Evolutionary conservation across 1,140 invertebrate genomes (phyloP).

Genomic region (Eurytemora carolleeae): DNA sequence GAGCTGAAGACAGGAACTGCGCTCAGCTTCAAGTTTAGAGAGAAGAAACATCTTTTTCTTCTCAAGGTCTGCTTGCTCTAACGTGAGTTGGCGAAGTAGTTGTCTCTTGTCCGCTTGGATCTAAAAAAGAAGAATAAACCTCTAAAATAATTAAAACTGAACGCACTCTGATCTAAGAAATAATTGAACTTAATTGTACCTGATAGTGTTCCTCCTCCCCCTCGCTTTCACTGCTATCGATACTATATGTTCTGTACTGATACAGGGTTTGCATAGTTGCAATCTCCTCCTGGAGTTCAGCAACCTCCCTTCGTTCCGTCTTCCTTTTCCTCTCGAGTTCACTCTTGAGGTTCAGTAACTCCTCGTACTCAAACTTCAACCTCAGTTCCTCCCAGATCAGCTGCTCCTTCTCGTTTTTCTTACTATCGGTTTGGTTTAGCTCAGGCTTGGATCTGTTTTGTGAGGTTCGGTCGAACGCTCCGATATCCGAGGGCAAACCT

Average conservation of each 20-base stretch:
- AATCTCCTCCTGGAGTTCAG: conserved; percentile 19
- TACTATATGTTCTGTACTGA: conserved; percentile 18
- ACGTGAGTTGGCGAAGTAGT: background rate
- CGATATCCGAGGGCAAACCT: conserved; percentile 6
- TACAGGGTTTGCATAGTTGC: conserved; percentile 22
- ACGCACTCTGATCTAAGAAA: no score
- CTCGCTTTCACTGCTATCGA: background rate
- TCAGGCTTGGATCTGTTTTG: no score
- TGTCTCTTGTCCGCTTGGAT: background rate
- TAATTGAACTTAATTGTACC: no score
- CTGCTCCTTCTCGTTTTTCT: conserved; percentile 11
- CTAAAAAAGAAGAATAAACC: background rate
- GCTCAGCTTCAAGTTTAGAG: background rate
- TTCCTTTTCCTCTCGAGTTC: conserved; percentile 19
- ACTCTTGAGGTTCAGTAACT: conserved; percentile 19
- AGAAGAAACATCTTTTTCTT: background rate
- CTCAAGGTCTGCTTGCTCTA: background rate
- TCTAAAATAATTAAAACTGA: background rate
- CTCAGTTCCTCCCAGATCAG: conserved; percentile 12
- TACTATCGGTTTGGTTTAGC: background rate
- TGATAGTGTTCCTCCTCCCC: background rate
- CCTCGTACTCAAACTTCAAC: conserved; percentile 18
- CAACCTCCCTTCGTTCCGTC: conserved; percentile 18
- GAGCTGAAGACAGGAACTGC: background rate
- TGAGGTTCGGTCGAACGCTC: no score